These are phyloP conservation scores for Vultur gryphus DNA, from an alignment of 2,797 vertebrate genomes.

Conservation along the genomic window DNA sequence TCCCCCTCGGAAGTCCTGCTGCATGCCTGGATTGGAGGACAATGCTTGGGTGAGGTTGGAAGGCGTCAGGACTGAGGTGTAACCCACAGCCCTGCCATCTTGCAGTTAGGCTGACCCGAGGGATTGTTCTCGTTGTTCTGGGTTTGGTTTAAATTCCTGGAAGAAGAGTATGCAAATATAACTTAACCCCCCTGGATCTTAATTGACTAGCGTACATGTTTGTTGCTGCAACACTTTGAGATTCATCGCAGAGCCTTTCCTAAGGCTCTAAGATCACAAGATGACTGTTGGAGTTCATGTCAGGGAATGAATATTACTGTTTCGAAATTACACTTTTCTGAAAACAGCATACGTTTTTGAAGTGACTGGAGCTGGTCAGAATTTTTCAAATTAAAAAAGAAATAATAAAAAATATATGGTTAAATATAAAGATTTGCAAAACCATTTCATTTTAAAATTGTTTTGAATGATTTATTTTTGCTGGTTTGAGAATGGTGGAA, in stretches of 20 bases:
- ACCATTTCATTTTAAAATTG: background rate
- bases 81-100: background rate
- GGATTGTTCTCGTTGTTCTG: background rate
- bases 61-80: background rate
- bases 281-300: background rate
- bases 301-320: background rate
- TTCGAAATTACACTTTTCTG: background rate
- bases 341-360: background rate
- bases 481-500: background rate
- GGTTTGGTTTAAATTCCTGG: background rate
- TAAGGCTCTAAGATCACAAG: background rate
- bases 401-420: background rate
- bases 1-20: background rate
- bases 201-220: background rate
- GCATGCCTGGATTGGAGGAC: background rate
- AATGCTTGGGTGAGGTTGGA: background rate
- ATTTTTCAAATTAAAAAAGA: background rate
- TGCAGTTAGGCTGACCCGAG: background rate
- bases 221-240: background rate
- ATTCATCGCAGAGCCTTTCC: background rate
- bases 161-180: background rate
- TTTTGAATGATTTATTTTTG: background rate
- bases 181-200: background rate
- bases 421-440: background rate
- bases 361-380: background rate